Evolutionary conservation across 2,113 vertebrate species (phyloP).

Genomic region (Tenebrosternarchus preto): DNA sequence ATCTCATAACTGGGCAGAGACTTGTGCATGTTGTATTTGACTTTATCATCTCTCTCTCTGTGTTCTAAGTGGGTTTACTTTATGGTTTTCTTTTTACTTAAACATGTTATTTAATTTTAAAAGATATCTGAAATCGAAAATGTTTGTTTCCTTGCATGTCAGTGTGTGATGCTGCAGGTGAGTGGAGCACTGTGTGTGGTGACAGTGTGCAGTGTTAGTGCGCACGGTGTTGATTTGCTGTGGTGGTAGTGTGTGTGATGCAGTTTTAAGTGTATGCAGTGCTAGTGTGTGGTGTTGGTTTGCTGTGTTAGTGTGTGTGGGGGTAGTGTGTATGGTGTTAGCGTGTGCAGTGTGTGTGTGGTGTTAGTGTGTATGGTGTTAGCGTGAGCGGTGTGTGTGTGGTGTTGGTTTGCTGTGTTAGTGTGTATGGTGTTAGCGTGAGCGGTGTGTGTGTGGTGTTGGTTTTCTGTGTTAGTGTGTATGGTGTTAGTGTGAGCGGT

Average conservation of each 20-base stretch:
- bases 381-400: no score
- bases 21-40: conserved; percentile 36
- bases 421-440: no score
- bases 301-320: neutral
- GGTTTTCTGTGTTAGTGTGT: no score
- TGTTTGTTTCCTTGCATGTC: conserved; percentile 52
- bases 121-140: no score
- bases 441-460: no score
- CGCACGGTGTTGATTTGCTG: neutral
- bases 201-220: neutral
- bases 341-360: neutral
- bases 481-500: no score
- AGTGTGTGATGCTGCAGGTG: conserved; percentile 66
- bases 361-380: no score
- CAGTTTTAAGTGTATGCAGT: neutral
- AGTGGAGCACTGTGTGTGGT: conserved; percentile 52
- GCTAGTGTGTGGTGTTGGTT: neutral
- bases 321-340: neutral
- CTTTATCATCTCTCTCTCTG: conserved; percentile 41
- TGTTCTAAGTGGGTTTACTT: no score
- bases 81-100: no score
- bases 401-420: no score
- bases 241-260: neutral
- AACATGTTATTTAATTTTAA: no score
- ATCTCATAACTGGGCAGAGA: neutral